Percentiles rank a stretch among this genome's conserved stretches.
Conservation (phyloP, 1,140 invertebrate genomes). For the Lasioglossum baleicum region DNA sequence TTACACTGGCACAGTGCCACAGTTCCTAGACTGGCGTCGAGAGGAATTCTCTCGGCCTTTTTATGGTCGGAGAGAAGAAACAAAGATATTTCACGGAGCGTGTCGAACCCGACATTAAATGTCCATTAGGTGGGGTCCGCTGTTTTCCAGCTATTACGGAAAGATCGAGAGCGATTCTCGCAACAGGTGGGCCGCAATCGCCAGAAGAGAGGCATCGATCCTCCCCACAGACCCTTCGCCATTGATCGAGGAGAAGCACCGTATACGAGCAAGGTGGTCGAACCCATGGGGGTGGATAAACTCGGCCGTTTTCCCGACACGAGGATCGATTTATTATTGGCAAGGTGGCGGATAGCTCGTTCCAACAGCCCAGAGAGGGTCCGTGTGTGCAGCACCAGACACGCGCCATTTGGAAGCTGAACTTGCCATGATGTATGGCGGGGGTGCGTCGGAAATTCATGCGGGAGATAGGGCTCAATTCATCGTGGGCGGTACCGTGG, state of each 20-base stretch:
- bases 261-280: slow-evolving; percentile 57
- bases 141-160: slow-evolving; percentile 52
- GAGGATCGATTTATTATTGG: slow-evolving; percentile 72
- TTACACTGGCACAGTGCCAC: too few relatives aligned
- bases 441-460: slow-evolving; percentile 24
- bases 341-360: slow-evolving; percentile 67
- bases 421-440: slow-evolving; percentile 61
- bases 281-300: slow-evolving; percentile 39
- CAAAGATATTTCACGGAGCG: slow-evolving; percentile 50
- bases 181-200: slow-evolving; percentile 68
- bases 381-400: slow-evolving; percentile 61
- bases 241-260: slow-evolving; percentile 8
- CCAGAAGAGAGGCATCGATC: slow-evolving; percentile 32
- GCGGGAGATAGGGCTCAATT: slow-evolving; percentile 24
- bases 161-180: slow-evolving; percentile 53
- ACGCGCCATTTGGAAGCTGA: slow-evolving; percentile 70
- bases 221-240: slow-evolving; percentile 30
- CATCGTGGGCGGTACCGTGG: slow-evolving; percentile 16
- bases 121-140: slow-evolving; percentile 48
- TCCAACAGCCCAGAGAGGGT: slow-evolving; percentile 56
- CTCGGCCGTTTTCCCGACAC: slow-evolving; percentile 56
- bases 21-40: background rate
- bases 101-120: slow-evolving; percentile 54
- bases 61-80: slow-evolving; percentile 13
- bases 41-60: background rate